Conservation (phyloP, 1,140 invertebrate species). For the Zaprionus inermis region DNA sequence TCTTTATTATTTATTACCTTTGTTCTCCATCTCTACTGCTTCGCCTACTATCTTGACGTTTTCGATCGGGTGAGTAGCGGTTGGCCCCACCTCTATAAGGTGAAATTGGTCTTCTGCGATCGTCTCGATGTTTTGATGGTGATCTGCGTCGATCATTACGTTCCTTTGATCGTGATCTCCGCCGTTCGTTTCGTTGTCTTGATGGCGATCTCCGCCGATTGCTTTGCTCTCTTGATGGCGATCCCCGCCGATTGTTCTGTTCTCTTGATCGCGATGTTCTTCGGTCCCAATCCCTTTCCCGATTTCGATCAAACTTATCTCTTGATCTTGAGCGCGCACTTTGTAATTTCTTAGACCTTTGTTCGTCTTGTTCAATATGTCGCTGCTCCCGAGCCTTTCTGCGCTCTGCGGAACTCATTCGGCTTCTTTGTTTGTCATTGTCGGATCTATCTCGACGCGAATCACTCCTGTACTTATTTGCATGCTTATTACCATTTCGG, state of each 20-base stretch:
- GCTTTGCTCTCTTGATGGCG: constrained; percentile 25
- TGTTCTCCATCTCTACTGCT: constrained; percentile 24
- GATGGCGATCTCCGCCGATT: constrained; percentile 28
- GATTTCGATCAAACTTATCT: background rate
- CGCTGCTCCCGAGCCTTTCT: constrained; percentile 60
- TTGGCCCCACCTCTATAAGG: constrained; percentile 10
- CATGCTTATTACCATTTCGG: constrained; percentile 19
- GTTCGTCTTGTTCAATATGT: constrained; percentile 49
- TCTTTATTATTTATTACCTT: constrained; percentile 34
- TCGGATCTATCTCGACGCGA: constrained; percentile 1
- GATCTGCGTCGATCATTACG: constrained; percentile 14
- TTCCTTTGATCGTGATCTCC: constrained; percentile 33
- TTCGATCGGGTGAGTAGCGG: constrained; percentile 22
- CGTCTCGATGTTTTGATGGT: constrained; percentile 21
- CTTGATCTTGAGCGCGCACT: constrained; percentile 41
- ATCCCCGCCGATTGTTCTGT: constrained; percentile 4
- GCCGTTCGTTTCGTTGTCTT: constrained; percentile 16
- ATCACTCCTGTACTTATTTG: constrained; percentile 18
- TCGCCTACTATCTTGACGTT: constrained; percentile 16
- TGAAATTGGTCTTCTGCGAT: constrained; percentile 26
- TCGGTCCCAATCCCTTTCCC: constrained; percentile 1
- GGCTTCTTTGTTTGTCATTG: constrained; percentile 34
- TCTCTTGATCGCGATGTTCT: constrained; percentile 32
- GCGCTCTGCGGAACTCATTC: constrained; percentile 49
- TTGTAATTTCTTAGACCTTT: constrained; percentile 23